Percentiles rank a stretch among this genome's conserved stretches.
phyloP scores from a whole-genome alignment of 2,888 invertebrate genomes.

The Protonemura montana region DNA sequence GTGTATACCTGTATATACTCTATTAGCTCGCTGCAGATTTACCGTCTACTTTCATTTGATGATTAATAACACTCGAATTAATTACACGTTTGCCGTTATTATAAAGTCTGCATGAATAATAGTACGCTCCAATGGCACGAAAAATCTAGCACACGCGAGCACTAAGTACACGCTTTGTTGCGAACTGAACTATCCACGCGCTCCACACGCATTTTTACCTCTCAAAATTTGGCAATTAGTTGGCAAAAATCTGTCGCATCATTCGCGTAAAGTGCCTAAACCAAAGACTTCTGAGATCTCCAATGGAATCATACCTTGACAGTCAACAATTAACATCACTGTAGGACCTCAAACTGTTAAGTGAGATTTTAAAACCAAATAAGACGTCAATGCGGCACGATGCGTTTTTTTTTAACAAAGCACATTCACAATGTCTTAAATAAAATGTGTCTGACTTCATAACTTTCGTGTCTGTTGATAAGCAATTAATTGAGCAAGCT shows the following conservation, averaged over 20 bases:
- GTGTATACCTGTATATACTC: background rate
- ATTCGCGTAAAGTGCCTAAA: background rate
- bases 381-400: background rate
- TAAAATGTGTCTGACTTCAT: background rate
- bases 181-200: background rate
- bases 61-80: conserved; percentile 28
- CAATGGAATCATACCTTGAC: background rate
- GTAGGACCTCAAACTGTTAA: no score
- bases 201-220: background rate
- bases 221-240: background rate
- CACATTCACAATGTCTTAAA: background rate
- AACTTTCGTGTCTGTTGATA: background rate
- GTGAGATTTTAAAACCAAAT: no score
- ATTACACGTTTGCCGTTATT: conserved; percentile 26
- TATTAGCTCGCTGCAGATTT: background rate
- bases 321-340: background rate
- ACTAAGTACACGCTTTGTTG: conserved; percentile 8
- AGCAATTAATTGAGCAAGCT: background rate
- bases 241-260: background rate
- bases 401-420: background rate
- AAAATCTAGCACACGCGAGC: conserved; percentile 19
- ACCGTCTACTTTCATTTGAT: conserved; percentile 25
- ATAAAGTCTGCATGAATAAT: conserved; percentile 22
- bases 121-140: conserved; percentile 15
- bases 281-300: background rate